Evolutionary conservation across 2,113 vertebrate species (phyloP).

Genomic region (Phrynocephalus versicolor): DNA sequence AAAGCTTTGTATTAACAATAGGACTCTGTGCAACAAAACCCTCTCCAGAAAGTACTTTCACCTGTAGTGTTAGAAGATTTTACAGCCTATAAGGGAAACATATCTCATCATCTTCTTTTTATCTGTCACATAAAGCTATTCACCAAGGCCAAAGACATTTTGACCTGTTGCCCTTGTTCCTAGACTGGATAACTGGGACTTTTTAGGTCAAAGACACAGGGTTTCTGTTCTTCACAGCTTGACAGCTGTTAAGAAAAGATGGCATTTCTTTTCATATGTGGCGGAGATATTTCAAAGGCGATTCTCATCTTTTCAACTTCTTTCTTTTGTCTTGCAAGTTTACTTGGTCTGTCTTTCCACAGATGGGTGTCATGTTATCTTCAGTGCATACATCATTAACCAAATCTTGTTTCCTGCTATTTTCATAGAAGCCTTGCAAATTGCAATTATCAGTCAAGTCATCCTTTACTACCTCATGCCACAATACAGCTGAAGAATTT

Average conservation of each 20-base stretch:
- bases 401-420: conserved; percentile 10
- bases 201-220: conserved; percentile 56
- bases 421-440: conserved; percentile 7
- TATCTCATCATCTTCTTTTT: conserved; percentile 60
- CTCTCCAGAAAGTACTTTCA: conserved; percentile 47
- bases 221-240: conserved; percentile 27
- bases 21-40: conserved; percentile 50
- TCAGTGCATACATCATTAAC: neutral
- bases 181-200: conserved; percentile 40
- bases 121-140: conserved; percentile 49
- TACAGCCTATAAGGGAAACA: conserved; percentile 38
- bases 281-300: conserved; percentile 50
- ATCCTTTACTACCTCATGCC: neutral
- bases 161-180: conserved; percentile 56
- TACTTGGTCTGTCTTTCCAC: conserved; percentile 27
- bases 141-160: conserved; percentile 39
- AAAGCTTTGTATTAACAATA: conserved; percentile 41
- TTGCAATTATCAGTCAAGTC: neutral
- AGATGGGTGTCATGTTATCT: neutral
- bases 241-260: conserved; percentile 50
- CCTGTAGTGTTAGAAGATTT: conserved; percentile 48
- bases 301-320: conserved; percentile 13
- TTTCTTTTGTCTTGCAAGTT: conserved; percentile 28
- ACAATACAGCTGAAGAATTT: neutral
- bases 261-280: conserved; percentile 41